These are phyloP conservation scores for Chironomus tepperi DNA, from an alignment of 1,140 invertebrate genomes.

Conservation along the genomic window DNA sequence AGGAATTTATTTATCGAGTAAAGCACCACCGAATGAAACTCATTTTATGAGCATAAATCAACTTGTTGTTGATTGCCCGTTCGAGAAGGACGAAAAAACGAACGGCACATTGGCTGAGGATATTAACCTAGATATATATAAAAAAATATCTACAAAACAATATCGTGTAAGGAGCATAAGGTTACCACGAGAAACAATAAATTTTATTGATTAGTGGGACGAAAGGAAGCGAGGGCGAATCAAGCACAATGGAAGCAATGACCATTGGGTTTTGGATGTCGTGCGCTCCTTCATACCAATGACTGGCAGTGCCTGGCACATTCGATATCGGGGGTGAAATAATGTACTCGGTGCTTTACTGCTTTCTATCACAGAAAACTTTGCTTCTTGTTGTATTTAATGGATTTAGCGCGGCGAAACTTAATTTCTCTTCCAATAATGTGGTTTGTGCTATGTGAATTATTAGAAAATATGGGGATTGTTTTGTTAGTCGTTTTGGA, in stretches of 20 bases:
- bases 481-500: too few species aligned
- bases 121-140: not conserved
- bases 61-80: not conserved
- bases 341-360: not conserved
- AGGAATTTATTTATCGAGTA: too few species aligned
- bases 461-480: too few species aligned
- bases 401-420: not conserved
- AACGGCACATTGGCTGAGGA: not conserved
- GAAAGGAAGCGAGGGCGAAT: not conserved
- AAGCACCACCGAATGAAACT: too few species aligned
- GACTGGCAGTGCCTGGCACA: not conserved
- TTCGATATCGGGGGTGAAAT: not conserved
- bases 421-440: not conserved
- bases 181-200: conserved; percentile 12
- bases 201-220: not conserved
- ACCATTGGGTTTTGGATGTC: conserved; percentile 21
- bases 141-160: conserved; percentile 14
- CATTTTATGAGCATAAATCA: not conserved
- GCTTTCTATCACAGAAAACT: not conserved
- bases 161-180: not conserved
- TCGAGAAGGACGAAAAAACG: not conserved
- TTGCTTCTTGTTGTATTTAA: not conserved
- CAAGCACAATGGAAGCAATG: not conserved
- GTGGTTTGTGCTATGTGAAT: too few species aligned
- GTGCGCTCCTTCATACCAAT: not conserved